Evolutionary conservation across 2,797 vertebrate species (phyloP).

Genomic region (Staurois parvus): DNA sequence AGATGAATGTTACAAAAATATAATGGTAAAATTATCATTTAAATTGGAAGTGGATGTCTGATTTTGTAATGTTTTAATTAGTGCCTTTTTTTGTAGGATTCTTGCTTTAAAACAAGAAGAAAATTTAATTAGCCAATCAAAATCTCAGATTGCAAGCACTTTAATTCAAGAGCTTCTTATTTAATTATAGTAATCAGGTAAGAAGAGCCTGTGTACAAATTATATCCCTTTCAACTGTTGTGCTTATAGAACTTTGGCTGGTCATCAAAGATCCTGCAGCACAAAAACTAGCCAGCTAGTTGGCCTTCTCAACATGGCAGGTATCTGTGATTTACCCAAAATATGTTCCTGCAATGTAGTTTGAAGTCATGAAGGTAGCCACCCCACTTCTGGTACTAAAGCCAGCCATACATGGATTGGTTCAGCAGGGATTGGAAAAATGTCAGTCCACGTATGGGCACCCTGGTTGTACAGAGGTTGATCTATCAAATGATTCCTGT

Average conservation of each 20-base stretch:
- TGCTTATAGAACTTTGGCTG: background rate
- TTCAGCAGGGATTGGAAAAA: too few species aligned
- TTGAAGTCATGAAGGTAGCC: too few species aligned
- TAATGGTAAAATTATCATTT: background rate
- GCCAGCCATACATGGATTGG: too few species aligned
- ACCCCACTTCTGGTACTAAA: background rate
- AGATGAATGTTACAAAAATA: background rate
- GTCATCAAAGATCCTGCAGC: background rate
- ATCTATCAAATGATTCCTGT: too few species aligned
- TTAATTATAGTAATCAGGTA: slow-evolving; percentile 1
- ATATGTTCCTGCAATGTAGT: too few species aligned
- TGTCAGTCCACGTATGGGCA: too few species aligned
- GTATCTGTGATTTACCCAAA: background rate
- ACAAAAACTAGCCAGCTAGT: background rate
- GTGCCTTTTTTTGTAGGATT: background rate
- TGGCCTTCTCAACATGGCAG: background rate
- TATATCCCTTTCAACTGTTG: background rate
- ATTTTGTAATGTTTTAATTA: background rate
- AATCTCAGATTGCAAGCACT: background rate
- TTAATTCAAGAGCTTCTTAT: background rate
- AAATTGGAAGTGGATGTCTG: background rate
- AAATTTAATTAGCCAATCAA: background rate
- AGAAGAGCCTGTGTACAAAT: background rate
- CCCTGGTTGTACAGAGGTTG: too few species aligned
- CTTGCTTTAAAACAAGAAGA: background rate